Evolutionary conservation across 2,888 invertebrate species (phyloP), one percentile per base, ranked within the genome.

Genomic region (Hoplodrina ambigua): DNA sequence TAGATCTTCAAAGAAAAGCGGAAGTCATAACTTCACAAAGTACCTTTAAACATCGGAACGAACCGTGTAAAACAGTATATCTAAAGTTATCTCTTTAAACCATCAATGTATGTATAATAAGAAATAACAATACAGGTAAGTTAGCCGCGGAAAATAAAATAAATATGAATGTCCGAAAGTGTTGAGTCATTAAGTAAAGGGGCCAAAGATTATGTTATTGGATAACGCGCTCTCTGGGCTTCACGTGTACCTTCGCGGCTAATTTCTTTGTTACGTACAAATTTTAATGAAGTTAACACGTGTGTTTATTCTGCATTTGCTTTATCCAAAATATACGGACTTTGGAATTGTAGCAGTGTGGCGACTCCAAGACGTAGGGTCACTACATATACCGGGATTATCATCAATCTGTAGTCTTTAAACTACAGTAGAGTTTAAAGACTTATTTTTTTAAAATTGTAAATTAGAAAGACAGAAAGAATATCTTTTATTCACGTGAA

Each of bases 101-200:
- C 64, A 79, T 69, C 73, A 10, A 59, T 54, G 61, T 68, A n/a
- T n/a, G n/a, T n/a, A n/a, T n/a, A n/a, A n/a, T 67, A 69, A 69
- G 53, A 65, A 68, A 72, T 64, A 81, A 77, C 70, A 66, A 69
- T 70, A 64, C 53, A 54, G n/a, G 33, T 50, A 50, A 69, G 37
- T 67, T 58, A 69, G 25, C 41, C 71, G 54, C 73, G 53, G 73
- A 30, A 79, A 72, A 69, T 69, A 46, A 57, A 64, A 79, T 75
- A 79, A 80, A 72, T 68, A 72, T 57, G 66, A 68, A 72, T 66
- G 75, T 69, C 66, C 50, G 81, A 81, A 82, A 74, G 75, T 75
- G 71, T 57, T 30, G 44, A 72, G 79, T 70, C 76, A 76, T 83
- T 81, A 70, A 64, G 56, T 65, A 79, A 81, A 61, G 70, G 70